Base-by-base conservation (phyloP, 2,113 vertebrate genomes). In the Heterochromis multidens region DNA sequence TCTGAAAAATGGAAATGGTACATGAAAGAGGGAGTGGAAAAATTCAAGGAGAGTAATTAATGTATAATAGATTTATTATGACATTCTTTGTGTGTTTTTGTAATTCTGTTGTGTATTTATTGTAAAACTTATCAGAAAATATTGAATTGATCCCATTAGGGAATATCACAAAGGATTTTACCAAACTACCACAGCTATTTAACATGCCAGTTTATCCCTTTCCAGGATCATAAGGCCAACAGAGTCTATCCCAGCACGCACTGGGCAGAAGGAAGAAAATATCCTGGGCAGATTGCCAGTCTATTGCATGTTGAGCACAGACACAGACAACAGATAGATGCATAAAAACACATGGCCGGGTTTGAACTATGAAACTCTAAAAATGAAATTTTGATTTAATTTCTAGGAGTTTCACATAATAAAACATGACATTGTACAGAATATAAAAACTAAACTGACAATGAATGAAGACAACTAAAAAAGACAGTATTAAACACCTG, bases 1-100 rank as follows among this genome's bases (percentile, higher is more conserved):
- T 65, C 23, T 85, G 54, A 62, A 87, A 93, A 83, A 84, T 91
- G 79, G 40, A 91, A 90, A 79, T 79, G 46, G 23, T 80, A 63
- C 61, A 87, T 58, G 46, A 85, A 84, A 89, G 70, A 62, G 23
- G n/a, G 31, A 29, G 61, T 17, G 29, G 67, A 77, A 77, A n/a
- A 43, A 67, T 31, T 86, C 70, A 81, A 82, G n/a, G 21, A 57
- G 27, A 67, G 60, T 70, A 87, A 81, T 31, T 58, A 31, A 76
- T 82, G 33, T 79, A 19, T 29, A 81, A 27, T 70, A 25, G 7
- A 78, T 79, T 82, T 23, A n/a, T 35, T 54, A 19, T 19, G n/a
- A 43, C 23, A 31, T 29, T 77, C n/a, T 72, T 67, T 29, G 37
- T 5, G 4, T 27, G 57, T 23, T 70, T 25, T 77, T 77, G 17